Percentiles rank a stretch among this genome's conserved stretches.
These are phyloP conservation scores for Erebia epiphron DNA, from an alignment of 2,888 invertebrate genomes.

Conservation along the genomic window DNA sequence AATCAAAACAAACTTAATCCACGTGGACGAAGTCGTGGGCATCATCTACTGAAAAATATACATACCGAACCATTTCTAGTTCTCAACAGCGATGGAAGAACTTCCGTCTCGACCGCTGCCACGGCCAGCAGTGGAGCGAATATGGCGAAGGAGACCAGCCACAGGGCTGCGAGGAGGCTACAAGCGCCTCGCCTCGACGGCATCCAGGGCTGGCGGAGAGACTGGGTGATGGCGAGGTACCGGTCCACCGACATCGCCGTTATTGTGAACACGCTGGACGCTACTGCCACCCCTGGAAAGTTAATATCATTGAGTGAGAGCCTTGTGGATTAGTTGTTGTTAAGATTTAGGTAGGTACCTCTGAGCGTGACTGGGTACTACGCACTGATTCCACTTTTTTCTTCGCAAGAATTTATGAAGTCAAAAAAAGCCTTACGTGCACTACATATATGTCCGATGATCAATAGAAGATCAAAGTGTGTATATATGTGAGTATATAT, in stretches of 20 bases:
- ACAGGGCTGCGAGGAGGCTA: slow-evolving; percentile 84
- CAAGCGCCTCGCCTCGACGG: slow-evolving; percentile 87
- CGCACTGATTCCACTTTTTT: too few relatives aligned
- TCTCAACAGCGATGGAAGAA: slow-evolving; percentile 60
- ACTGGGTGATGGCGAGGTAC: slow-evolving; percentile 89
- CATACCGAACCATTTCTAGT: slow-evolving; percentile 70
- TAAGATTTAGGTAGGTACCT: too few relatives aligned
- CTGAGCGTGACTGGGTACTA: too few relatives aligned
- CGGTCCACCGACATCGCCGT: slow-evolving; percentile 91
- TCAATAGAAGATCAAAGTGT: too few relatives aligned
- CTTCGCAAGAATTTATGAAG: too few relatives aligned
- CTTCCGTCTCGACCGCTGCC: slow-evolving; percentile 69
- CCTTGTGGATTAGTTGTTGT: too few relatives aligned
- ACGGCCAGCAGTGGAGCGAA: slow-evolving; percentile 86
- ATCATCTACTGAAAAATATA: slow-evolving; percentile 20
- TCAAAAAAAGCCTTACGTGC: too few relatives aligned
- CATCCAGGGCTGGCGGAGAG: slow-evolving; percentile 87
- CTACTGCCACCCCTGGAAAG: slow-evolving; percentile 87
- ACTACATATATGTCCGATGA: too few relatives aligned
- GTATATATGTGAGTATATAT: too few relatives aligned
- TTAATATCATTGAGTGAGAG: background rate
- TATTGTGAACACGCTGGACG: slow-evolving; percentile 90
- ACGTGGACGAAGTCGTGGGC: too few relatives aligned
- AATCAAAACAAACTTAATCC: too few relatives aligned
- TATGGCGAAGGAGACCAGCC: slow-evolving; percentile 86